These are phyloP conservation scores for Drosophila virilis DNA, from an alignment of 1,140 invertebrate species.

Conservation along the genomic window DNA sequence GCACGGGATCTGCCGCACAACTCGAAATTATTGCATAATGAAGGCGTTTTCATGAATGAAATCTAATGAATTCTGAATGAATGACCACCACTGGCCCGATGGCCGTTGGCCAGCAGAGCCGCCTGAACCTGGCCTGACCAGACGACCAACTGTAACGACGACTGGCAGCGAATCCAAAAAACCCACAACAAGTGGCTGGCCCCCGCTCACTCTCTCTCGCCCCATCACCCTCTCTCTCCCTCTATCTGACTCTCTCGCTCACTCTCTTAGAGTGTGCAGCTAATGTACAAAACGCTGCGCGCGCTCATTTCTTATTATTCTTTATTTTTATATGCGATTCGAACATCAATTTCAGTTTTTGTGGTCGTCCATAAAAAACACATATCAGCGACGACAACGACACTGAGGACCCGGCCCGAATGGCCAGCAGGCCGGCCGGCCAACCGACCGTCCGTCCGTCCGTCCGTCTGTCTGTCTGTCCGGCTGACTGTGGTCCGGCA, in stretches of 20 bases:
- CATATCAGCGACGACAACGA: constrained; percentile 62
- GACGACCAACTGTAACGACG: constrained; percentile 40
- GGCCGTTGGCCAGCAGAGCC: constrained; percentile 7
- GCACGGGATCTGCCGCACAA: constrained; percentile 5
- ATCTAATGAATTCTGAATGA: constrained; percentile 84
- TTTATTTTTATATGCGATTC: constrained; percentile 81
- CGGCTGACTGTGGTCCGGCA: constrained; percentile 5
- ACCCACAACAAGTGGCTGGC: constrained; percentile 49
- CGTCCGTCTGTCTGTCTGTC: neutral
- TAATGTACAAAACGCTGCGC: constrained; percentile 79
- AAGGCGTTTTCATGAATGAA: constrained; percentile 83
- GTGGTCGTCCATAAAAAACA: constrained; percentile 82
- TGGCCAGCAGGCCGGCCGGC: constrained; percentile 15
- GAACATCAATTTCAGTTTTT: constrained; percentile 83
- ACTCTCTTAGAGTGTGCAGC: constrained; percentile 8
- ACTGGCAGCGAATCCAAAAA: constrained; percentile 22
- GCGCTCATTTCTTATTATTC: constrained; percentile 81
- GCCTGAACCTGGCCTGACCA: neutral
- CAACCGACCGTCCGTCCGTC: neutral
- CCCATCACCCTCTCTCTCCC: neutral
- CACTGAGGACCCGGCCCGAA: constrained; percentile 35
- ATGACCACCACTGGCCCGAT: constrained; percentile 45
- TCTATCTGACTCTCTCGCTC: neutral
- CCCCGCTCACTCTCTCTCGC: constrained; percentile 13
- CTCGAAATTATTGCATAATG: constrained; percentile 72